Evolutionary conservation across 2,797 vertebrate genomes (phyloP).

Genomic region (Morus bassanus): DNA sequence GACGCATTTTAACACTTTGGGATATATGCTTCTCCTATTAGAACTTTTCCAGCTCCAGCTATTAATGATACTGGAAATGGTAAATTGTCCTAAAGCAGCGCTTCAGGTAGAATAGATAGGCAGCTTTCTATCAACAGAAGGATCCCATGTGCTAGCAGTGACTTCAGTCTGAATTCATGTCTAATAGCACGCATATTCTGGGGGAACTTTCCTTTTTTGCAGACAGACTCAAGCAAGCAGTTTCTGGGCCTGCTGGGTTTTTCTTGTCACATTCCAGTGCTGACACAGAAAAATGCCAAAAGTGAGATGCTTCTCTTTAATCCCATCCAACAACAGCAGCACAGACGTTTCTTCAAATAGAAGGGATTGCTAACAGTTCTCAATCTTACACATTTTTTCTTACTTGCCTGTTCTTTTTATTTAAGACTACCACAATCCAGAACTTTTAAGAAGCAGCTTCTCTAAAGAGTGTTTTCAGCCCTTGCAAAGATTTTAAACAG

Average conservation of each 20-base stretch:
- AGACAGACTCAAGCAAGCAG: neutral
- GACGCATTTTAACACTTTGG: neutral
- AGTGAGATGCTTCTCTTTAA: slow-evolving; percentile 19
- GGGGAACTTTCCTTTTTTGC: neutral
- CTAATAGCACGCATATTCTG: neutral
- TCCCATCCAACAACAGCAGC: neutral
- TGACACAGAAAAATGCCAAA: slow-evolving; percentile 31
- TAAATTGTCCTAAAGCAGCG: neutral
- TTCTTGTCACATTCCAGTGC: slow-evolving; percentile 8
- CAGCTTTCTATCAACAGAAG: neutral
- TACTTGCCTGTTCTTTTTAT: neutral
- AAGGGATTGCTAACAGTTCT: neutral
- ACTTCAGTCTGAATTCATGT: neutral
- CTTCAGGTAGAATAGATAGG: neutral
- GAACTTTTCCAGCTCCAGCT: neutral
- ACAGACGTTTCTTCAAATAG: neutral
- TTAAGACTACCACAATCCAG: neutral
- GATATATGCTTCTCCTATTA: neutral
- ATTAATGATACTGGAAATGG: neutral
- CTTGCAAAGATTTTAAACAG: neutral
- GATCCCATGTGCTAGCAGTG: neutral
- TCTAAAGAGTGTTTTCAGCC: neutral
- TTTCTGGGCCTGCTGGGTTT: slow-evolving; percentile 6
- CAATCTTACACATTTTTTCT: neutral
- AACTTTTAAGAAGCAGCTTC: neutral